Evolutionary conservation across 2,797 vertebrate species (phyloP).

Genomic region (Anguilla megastoma): DNA sequence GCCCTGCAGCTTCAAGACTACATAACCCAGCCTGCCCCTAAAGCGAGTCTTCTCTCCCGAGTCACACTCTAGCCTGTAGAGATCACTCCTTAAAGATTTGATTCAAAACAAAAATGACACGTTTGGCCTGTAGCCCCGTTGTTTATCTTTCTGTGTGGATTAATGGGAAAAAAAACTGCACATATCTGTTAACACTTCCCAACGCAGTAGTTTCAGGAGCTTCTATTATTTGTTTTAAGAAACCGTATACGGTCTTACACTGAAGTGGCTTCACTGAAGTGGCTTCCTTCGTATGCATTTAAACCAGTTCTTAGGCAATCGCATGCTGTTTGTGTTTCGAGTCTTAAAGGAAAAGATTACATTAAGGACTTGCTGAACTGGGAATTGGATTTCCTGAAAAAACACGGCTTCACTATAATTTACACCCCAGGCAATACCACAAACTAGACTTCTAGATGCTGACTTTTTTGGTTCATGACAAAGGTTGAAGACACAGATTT

Average conservation of each 20-base stretch:
- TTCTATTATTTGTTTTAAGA: conserved; percentile 39
- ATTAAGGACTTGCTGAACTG: conserved; percentile 19
- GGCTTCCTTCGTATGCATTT: conserved; percentile 29
- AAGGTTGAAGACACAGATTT: not conserved
- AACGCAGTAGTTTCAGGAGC: conserved; percentile 9
- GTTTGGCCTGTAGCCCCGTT: not conserved
- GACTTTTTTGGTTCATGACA: not conserved
- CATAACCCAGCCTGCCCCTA: not conserved
- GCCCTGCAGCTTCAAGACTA: not conserved
- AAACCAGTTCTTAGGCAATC: conserved; percentile 42
- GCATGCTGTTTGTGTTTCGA: conserved; percentile 31
- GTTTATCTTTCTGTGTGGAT: conserved; percentile 23
- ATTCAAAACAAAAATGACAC: conserved; percentile 12
- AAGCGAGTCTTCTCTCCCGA: not conserved
- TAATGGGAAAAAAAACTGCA: conserved; percentile 30
- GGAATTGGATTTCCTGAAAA: conserved; percentile 27
- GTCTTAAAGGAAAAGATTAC: conserved; percentile 24
- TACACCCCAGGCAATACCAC: not conserved
- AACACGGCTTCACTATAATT: not conserved
- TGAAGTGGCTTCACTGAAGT: conserved; percentile 24
- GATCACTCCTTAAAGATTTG: not conserved
- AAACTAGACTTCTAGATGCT: not conserved
- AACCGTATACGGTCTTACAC: conserved; percentile 43
- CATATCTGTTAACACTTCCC: conserved; percentile 38
- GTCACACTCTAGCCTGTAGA: not conserved